Percentiles rank a stretch among this genome's conserved stretches.
These are phyloP conservation scores for Camelus bactrianus DNA, from an alignment of 2,113 vertebrate genomes.

Conservation along the genomic window DNA sequence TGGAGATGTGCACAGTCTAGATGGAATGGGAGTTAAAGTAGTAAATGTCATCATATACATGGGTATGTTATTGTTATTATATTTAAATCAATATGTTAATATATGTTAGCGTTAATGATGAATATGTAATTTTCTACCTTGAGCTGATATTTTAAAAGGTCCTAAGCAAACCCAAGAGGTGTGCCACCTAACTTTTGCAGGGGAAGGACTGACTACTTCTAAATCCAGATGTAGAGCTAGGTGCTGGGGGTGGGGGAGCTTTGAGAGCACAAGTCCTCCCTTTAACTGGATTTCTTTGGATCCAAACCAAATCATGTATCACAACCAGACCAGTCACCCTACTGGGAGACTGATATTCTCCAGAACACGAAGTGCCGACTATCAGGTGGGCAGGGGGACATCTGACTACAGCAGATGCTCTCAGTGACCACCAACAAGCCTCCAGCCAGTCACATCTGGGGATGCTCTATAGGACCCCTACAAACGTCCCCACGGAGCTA, in stretches of 20 bases:
- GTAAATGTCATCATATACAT: neutral
- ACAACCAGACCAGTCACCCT: neutral
- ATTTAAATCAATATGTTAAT: neutral
- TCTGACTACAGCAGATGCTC: neutral
- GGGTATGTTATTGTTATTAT: neutral
- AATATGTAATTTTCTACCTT: neutral
- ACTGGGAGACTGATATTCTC: neutral
- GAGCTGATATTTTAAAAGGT: neutral
- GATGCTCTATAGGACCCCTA: neutral
- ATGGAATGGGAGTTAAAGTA: neutral
- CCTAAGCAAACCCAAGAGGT: neutral
- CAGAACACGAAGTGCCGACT: neutral
- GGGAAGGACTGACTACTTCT: neutral
- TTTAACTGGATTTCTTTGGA: neutral
- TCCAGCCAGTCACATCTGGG: neutral
- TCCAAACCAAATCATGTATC: neutral
- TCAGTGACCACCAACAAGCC: neutral
- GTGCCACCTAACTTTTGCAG: neutral
- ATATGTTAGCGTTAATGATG: neutral
- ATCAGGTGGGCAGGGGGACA: neutral
- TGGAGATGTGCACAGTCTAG: neutral
- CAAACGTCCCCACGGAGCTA: neutral
- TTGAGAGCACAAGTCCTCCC: neutral
- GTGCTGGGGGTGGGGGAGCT: fast-evolving
- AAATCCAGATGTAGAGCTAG: neutral